Evolutionary conservation across 2,888 invertebrate genomes (phyloP), one percentile per base, ranked within the genome.

Genomic region (Lobophora halterata): DNA sequence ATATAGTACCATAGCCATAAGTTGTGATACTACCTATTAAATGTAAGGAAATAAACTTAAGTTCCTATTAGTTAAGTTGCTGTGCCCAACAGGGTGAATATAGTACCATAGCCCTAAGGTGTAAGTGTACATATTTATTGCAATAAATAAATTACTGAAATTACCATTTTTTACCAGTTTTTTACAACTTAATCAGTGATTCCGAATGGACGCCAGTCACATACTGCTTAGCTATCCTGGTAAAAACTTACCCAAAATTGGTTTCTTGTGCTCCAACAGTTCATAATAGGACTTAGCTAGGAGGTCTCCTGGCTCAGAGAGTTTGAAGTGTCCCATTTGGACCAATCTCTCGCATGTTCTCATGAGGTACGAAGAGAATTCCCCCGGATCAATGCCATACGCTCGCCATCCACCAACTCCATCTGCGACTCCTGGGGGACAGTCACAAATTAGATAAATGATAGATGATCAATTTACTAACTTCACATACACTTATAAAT

Each of bases 391-490:
- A 57, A 99, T 95, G 31, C 98, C 99, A 77, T 98, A 98, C 49
- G 95, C 95, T 65, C 98, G 91, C 99, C 99, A 99, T 31, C 99
- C 99, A 36, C 99, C 99, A 34, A 99, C 99, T 50, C 99, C 99
- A 83, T 99, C 99, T 43, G 99, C 99, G 58, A 99, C 98, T 69
- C 98, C 99, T 97, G 68, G 4, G 77, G 74, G n/a, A n/a, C n/a
- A n/a, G n/a, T 52, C 49, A 16, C 50, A 38, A 31, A 17, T 49
- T n/a, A 9, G 12, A 14, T 36, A 8, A 24, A 28, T n/a, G n/a
- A n/a, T n/a, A n/a, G n/a, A n/a, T n/a, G n/a, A n/a, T n/a, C n/a
- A n/a, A n/a, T n/a, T n/a, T n/a, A n/a, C n/a, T n/a, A n/a, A n/a
- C n/a, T n/a, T n/a, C n/a, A n/a, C n/a, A n/a, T n/a, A n/a, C n/a